phyloP scores from a whole-genome alignment of 1,140 invertebrate species.

The Orius laevigatus region DNA sequence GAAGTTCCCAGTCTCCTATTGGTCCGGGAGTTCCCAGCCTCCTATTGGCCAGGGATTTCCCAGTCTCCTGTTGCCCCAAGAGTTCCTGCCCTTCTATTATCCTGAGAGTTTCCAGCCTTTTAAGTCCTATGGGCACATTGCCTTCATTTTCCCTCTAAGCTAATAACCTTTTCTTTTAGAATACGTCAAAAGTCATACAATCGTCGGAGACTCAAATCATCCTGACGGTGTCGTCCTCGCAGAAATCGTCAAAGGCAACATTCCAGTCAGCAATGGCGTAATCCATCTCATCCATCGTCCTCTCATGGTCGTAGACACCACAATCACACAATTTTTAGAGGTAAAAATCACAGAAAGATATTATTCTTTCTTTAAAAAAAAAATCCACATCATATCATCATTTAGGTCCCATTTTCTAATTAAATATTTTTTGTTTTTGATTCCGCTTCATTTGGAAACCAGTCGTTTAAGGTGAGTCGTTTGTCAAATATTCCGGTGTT shows the following conservation, averaged over 20 bases:
- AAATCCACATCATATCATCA: background rate
- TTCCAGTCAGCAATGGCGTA: slow-evolving; percentile 81
- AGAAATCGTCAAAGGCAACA: slow-evolving; percentile 77
- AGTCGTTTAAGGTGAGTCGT: slow-evolving; percentile 19
- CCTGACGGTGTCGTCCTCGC: slow-evolving; percentile 64
- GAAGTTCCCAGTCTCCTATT: no score
- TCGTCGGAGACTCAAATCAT: slow-evolving; percentile 57
- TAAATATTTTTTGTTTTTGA: slow-evolving; percentile 12
- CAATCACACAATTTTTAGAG: slow-evolving; percentile 67
- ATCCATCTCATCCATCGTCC: slow-evolving; percentile 81
- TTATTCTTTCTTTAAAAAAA: background rate
- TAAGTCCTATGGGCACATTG: no score
- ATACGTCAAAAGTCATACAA: slow-evolving; percentile 74
- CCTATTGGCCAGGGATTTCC: no score
- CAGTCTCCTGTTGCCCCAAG: no score
- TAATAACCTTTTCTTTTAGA: no score
- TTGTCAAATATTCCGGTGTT: background rate
- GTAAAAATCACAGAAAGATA: slow-evolving; percentile 33
- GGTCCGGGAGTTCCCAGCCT: no score
- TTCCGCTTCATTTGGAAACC: slow-evolving; percentile 11
- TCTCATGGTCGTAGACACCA: slow-evolving; percentile 74
- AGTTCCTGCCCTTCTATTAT: background rate
- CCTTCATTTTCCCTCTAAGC: no score
- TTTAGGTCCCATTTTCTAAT: slow-evolving; percentile 1
- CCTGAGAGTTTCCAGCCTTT: no score